Conservation (phyloP, 2,797 vertebrate species). For the Anableps anableps region DNA sequence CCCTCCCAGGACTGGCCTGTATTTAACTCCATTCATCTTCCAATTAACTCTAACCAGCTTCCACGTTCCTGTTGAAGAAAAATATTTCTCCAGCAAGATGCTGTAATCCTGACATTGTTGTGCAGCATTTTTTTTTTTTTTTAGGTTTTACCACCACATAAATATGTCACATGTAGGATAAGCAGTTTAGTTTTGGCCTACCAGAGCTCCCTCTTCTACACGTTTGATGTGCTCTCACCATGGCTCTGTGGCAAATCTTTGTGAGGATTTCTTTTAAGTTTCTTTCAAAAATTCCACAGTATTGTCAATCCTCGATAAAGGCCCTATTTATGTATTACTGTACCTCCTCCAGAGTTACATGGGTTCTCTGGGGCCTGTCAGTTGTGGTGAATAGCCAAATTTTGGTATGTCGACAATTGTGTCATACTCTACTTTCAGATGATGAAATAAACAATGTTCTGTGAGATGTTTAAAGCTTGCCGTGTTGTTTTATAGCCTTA, state of each 20-base stretch:
- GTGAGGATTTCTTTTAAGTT: too few relatives aligned
- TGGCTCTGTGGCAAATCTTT: background rate
- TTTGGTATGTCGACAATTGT: background rate
- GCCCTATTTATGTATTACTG: background rate
- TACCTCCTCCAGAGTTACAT: background rate
- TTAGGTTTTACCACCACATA: too few relatives aligned
- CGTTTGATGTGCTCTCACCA: background rate
- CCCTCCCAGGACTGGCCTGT: too few relatives aligned
- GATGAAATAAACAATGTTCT: background rate
- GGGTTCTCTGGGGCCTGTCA: background rate
- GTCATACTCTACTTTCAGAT: background rate
- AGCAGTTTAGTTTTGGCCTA: too few relatives aligned
- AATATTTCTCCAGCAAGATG: background rate
- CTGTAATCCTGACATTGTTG: background rate
- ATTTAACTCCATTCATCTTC: too few relatives aligned
- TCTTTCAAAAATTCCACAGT: background rate
- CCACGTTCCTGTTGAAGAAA: too few relatives aligned
- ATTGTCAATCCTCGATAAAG: background rate
- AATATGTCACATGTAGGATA: too few relatives aligned
- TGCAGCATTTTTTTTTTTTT: too few relatives aligned
- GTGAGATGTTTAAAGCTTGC: background rate
- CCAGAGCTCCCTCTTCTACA: too few relatives aligned
- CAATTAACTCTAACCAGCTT: too few relatives aligned
- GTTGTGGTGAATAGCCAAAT: background rate
- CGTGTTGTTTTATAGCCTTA: background rate